Evolutionary conservation across 2,113 vertebrate species (phyloP).

Genomic region (Plecturocebus donacophilus): DNA sequence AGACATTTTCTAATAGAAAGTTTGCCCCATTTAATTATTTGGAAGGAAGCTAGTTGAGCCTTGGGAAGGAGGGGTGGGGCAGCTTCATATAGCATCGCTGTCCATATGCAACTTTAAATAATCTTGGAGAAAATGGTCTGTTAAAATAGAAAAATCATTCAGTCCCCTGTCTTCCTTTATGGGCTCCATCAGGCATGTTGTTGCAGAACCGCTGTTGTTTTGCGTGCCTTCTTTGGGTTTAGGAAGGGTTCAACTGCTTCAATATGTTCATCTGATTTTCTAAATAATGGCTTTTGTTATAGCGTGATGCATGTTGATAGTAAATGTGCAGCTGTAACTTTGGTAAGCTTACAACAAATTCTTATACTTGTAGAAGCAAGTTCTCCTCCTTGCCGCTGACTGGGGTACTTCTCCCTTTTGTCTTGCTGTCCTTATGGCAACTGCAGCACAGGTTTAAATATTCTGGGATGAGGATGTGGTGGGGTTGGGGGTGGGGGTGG

Average conservation of each 20-base stretch:
- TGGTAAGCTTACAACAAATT: conserved; percentile 76
- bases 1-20: not conserved
- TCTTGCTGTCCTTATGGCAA: not conserved
- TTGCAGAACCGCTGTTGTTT: conserved; percentile 54
- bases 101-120: not conserved
- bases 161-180: conserved; percentile 8
- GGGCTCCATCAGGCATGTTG: conserved; percentile 8
- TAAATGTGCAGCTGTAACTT: conserved; percentile 73
- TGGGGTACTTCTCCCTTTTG: not conserved
- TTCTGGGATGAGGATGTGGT: not conserved
- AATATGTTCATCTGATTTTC: conserved; percentile 63
- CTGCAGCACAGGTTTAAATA: not conserved
- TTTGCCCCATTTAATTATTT: conserved; percentile 31
- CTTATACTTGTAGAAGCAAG: conserved; percentile 76
- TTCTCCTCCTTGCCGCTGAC: not conserved
- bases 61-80: not conserved
- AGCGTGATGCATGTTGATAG: conserved; percentile 70
- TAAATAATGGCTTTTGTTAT: conserved; percentile 79
- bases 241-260: conserved; percentile 67
- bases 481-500: no score
- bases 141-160: not conserved
- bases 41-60: not conserved
- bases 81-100: not conserved
- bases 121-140: not conserved
- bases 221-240: conserved; percentile 57